These are phyloP conservation scores for Alectura lathami DNA, from an alignment of 2,113 vertebrate species.

Conservation along the genomic window DNA sequence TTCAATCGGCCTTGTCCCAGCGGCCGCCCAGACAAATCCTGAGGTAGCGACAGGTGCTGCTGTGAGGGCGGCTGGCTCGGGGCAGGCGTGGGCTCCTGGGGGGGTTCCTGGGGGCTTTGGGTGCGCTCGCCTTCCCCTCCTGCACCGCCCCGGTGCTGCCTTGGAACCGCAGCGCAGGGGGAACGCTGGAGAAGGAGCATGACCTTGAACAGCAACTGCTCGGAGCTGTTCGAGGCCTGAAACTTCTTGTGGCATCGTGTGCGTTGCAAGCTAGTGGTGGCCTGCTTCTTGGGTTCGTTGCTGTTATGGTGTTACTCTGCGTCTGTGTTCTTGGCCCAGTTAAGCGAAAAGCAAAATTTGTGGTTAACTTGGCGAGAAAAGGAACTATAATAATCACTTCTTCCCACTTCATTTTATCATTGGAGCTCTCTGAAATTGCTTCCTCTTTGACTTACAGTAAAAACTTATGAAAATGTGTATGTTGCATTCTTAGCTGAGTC, in stretches of 20 bases:
- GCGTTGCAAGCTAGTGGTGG: background rate
- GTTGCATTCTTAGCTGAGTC: fast-evolving
- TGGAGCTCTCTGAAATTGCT: background rate
- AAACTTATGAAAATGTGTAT: fast-evolving
- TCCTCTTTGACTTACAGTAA: background rate
- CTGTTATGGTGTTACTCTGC: background rate
- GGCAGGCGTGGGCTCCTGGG: no score
- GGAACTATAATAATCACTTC: slow-evolving; percentile 3
- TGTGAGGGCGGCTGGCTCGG: background rate
- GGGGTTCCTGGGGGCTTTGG: fast-evolving
- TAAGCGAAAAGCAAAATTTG: background rate
- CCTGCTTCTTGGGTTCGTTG: background rate
- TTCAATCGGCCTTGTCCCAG: background rate
- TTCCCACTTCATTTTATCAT: background rate
- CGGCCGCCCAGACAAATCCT: fast-evolving
- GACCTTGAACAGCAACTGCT: background rate
- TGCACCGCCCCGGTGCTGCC: background rate
- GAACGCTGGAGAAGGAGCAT: background rate
- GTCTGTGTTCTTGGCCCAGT: background rate
- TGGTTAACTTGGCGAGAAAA: background rate
- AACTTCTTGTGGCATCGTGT: background rate
- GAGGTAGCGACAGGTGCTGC: background rate
- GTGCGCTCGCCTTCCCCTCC: fast-evolving
- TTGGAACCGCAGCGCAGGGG: fast-evolving
- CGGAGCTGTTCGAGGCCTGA: background rate